Evolutionary conservation across 1,140 invertebrate genomes (phyloP).

Genomic region (Zeugodacus cucurbitae): DNA sequence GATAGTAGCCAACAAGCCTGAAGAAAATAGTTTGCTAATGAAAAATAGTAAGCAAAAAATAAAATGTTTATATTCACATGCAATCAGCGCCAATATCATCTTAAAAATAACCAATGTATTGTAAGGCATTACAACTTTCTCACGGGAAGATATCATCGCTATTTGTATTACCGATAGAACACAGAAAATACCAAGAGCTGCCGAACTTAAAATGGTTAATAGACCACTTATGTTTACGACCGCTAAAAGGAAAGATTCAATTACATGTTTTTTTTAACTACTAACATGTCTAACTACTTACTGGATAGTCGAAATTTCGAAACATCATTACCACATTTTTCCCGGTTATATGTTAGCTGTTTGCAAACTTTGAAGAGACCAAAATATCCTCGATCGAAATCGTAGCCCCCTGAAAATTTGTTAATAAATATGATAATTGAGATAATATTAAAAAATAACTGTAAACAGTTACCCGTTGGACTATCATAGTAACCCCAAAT

Average conservation of each 20-base stretch:
- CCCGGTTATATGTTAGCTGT: conserved; percentile 79
- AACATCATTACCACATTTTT: conserved; percentile 81
- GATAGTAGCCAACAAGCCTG: conserved; percentile 81
- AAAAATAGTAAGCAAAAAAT: background rate
- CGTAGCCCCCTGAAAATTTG: conserved; percentile 55
- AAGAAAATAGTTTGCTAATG: conserved; percentile 55
- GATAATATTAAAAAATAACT: background rate
- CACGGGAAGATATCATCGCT: conserved; percentile 85
- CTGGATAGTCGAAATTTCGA: conserved; percentile 81
- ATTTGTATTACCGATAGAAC: conserved; percentile 82
- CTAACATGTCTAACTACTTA: conserved; percentile 69
- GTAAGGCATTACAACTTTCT: conserved; percentile 81
- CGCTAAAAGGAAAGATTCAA: conserved; percentile 69
- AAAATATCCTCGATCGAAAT: conserved; percentile 80
- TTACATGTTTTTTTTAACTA: background rate
- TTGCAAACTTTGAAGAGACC: conserved; percentile 88
- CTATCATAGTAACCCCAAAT: conserved; percentile 84
- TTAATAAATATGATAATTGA: background rate
- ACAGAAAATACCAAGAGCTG: conserved; percentile 78
- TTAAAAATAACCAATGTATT: conserved; percentile 79
- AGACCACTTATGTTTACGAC: conserved; percentile 82
- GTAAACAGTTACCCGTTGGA: conserved; percentile 56
- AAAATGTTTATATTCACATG: conserved; percentile 72
- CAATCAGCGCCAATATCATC: conserved; percentile 78
- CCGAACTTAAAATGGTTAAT: conserved; percentile 76